Conservation (phyloP, 2,797 vertebrate species). For the Sphenodon punctatus region DNA sequence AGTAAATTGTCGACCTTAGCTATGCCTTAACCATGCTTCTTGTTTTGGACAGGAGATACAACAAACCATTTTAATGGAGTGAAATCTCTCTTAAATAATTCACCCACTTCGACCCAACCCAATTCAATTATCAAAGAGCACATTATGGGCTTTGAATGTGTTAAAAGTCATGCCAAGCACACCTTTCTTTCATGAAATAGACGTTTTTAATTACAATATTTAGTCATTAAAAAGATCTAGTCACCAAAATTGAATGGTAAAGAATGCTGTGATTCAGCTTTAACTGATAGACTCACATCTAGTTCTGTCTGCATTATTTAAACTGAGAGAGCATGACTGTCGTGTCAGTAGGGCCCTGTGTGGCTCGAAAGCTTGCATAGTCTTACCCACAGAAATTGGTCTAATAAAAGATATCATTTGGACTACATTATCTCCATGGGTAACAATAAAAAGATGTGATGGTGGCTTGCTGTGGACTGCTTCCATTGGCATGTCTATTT, state of each 20-base stretch:
- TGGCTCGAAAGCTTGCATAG: too few relatives aligned
- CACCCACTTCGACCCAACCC: not conserved
- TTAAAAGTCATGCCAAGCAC: not conserved
- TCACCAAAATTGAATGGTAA: not conserved
- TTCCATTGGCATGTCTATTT: too few relatives aligned
- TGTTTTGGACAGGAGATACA: not conserved
- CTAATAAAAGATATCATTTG: too few relatives aligned
- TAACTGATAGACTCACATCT: not conserved
- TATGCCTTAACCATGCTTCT: not conserved
- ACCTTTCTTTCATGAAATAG: rapidly evolving
- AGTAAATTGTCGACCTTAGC: not conserved
- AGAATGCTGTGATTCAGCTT: not conserved
- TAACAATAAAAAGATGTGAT: too few relatives aligned
- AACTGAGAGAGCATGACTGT: too few relatives aligned
- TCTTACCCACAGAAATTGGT: too few relatives aligned
- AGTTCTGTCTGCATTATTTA: not conserved
- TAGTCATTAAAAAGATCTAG: not conserved
- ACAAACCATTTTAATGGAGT: not conserved
- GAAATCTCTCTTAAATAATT: not conserved
- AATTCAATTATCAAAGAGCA: not conserved
- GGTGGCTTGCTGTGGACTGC: too few relatives aligned
- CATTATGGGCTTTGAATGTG: not conserved
- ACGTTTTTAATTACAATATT: slow-evolving; percentile 1
- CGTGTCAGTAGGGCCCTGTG: too few relatives aligned
- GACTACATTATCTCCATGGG: too few relatives aligned